Evolutionary conservation across 2,113 vertebrate species (phyloP), one percentile per base, ranked within the genome.

Genomic region (Xyrauchen texanus): DNA sequence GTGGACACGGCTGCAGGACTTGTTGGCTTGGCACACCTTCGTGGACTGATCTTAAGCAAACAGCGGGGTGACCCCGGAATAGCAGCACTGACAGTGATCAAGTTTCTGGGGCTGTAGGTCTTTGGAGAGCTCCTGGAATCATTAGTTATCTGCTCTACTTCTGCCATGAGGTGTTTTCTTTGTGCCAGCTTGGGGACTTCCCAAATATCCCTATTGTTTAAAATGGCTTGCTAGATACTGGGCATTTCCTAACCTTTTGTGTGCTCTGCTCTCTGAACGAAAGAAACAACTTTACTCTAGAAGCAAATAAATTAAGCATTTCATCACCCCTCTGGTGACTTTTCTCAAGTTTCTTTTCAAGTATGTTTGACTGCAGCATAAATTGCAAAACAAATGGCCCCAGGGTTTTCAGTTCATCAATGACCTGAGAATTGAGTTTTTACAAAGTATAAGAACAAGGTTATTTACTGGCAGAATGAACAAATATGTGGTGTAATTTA

Each of bases 61-160:
- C 63, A 70, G 67, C 57, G 44, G 69, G 76, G 78, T 46, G 65
- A 45, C 66, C 68, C 47, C 72, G 78, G 78, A 81, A 82, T 64
- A 80, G 74, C 49, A 58, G 21, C 21, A 3, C 63, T 83, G 76
- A 83, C 86, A 86, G 72, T 84, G 86, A 86, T 84, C 83, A 77
- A 84, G 77, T 76, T 79, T 77, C 74, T 44, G 73, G 73, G 45
- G 74, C 55, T 77, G 71, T 58, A 68, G 70, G 65, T 70, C 80
- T 75, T 67, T 68, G 52, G 83, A 85, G 86, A 79, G 78, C 70
- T 71, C 69, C 75, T 61, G 82, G 79, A 84, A 76, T 82, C 79
- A 84, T 87, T 86, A 87, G 82, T 86, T 78, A 79, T 81, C 68
- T 80, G 84, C 82, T 79, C 83, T 67, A 87, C 77, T 87, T 87